Evolutionary conservation across 2,797 vertebrate genomes (phyloP).

Genomic region (Hirundo rustica): DNA sequence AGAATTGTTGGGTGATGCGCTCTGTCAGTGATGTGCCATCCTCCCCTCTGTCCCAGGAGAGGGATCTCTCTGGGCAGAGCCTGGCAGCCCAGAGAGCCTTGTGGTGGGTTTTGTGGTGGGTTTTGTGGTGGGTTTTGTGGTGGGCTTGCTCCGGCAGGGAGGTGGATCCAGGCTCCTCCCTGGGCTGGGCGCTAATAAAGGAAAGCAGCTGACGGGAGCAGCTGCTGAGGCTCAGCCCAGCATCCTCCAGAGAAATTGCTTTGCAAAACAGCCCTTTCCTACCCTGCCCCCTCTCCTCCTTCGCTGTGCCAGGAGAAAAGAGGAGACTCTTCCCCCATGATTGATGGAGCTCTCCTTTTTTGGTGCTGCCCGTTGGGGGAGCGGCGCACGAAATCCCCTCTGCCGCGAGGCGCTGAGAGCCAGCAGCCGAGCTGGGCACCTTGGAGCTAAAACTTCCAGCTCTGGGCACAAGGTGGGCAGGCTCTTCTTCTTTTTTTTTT

Average conservation of each 20-base stretch:
- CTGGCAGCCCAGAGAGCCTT: background rate
- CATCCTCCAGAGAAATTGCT: background rate
- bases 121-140: background rate
- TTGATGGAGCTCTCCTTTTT: slow-evolving; percentile 42
- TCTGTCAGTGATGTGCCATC: fast-evolving
- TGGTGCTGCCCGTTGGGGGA: background rate
- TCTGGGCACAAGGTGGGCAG: background rate
- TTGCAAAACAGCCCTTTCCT: background rate
- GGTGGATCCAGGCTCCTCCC: background rate
- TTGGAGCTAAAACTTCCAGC: background rate
- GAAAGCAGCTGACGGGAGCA: slow-evolving; percentile 65
- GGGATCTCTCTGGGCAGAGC: background rate
- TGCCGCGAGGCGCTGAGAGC: background rate
- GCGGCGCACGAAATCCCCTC: background rate
- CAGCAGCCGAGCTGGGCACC: background rate
- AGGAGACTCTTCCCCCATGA: background rate
- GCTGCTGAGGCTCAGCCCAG: slow-evolving; percentile 53
- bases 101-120: background rate
- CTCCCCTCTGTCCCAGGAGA: background rate
- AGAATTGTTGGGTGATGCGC: fast-evolving
- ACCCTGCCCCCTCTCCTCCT: background rate
- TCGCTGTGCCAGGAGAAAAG: background rate
- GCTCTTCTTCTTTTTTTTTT: background rate
- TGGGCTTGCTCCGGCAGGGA: background rate
- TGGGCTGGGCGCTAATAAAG: slow-evolving; percentile 42